Conservation (phyloP, 2,113 vertebrate species). For the Pogonocichla stellata region DNA sequence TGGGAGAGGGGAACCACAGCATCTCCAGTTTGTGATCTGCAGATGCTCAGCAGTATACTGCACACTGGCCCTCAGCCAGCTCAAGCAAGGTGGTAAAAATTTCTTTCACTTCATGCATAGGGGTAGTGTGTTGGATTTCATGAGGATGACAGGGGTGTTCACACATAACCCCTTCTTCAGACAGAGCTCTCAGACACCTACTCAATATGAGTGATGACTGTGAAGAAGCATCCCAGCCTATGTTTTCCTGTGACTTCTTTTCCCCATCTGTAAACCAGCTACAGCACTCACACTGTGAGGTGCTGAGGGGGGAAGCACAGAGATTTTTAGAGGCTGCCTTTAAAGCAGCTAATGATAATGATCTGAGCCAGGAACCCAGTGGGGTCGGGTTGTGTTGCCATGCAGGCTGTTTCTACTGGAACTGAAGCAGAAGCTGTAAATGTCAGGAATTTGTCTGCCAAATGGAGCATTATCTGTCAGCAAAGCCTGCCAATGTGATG, state of each 20-base stretch:
- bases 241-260: background rate
- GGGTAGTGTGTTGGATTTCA: accelerated
- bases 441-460: background rate
- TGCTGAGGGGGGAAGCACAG: background rate
- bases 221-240: background rate
- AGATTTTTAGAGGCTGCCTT: background rate
- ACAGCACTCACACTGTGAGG: background rate
- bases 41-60: background rate
- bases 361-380: background rate
- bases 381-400: background rate
- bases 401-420: background rate
- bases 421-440: background rate
- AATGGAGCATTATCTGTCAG: background rate
- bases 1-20: background rate
- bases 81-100: background rate
- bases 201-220: background rate
- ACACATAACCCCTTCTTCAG: background rate
- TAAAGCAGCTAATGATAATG: background rate
- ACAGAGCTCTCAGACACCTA: background rate
- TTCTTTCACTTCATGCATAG: background rate
- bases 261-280: background rate
- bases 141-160: background rate
- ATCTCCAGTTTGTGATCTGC: background rate
- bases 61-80: background rate
- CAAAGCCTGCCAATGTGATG: background rate